Evolutionary conservation across 2,113 vertebrate genomes (phyloP).

Genomic region (Neomonachus schauinslandi): DNA sequence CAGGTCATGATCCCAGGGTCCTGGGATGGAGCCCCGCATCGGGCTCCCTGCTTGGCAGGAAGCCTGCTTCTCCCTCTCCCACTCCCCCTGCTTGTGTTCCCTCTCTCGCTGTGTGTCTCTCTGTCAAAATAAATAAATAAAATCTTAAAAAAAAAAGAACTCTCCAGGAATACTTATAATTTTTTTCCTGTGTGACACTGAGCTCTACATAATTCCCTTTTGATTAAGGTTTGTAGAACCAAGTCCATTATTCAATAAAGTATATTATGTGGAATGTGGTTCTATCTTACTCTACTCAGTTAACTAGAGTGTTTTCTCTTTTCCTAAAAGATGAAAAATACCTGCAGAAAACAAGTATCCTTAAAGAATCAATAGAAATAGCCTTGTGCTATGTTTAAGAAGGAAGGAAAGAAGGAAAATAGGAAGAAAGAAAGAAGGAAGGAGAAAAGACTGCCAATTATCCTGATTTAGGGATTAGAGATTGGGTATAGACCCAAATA

Average conservation of each 20-base stretch:
- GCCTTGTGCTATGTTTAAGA: background rate
- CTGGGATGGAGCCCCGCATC: too few relatives aligned
- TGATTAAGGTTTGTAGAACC: background rate
- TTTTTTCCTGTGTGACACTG: background rate
- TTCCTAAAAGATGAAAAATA: conserved; percentile 45
- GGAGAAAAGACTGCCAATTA: background rate
- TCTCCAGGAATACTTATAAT: background rate
- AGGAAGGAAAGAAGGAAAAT: background rate
- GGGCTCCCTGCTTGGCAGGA: too few relatives aligned
- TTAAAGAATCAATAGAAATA: background rate
- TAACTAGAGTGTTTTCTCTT: background rate
- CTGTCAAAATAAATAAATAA: too few relatives aligned
- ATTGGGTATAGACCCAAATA: background rate
- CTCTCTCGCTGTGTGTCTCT: too few relatives aligned
- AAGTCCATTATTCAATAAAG: conserved; percentile 1
- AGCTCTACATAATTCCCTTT: background rate
- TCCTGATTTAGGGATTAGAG: background rate
- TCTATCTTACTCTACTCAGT: background rate
- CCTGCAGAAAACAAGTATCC: background rate
- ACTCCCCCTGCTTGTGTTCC: too few relatives aligned
- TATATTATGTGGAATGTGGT: background rate
- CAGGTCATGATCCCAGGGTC: too few relatives aligned
- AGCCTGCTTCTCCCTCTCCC: too few relatives aligned
- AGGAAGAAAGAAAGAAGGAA: background rate
- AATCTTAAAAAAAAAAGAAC: too few relatives aligned